Base-by-base conservation (phyloP, 2,113 vertebrate species). In the Cyphomyrus plagiostoma region DNA sequence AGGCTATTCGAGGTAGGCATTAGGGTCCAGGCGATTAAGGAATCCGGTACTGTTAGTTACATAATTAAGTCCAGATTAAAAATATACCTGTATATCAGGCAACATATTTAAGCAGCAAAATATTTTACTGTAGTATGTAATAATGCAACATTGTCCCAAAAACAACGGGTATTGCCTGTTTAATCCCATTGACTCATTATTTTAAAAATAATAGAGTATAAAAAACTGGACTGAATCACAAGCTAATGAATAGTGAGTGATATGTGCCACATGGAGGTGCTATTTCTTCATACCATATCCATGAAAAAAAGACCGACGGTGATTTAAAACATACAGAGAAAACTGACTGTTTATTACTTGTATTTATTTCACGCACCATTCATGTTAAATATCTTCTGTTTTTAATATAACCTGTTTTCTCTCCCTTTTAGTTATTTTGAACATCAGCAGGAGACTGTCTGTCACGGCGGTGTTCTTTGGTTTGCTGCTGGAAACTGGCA, bases 1-100 rank as follows among this genome's bases (percentile, higher is more conserved):
- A 99, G 94, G 98, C 98, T 0, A 94, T 99, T 90, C 94, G 97
- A 97, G 98, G 98, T 99, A 94, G 0, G 90, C 46, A 11, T 2
- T 50, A 19, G 10, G 5, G 4, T 82, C 42, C n/a, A 39, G 11
- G 6, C 45, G 35, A 66, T 26, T 66, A 45, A n/a, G 23, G 11
- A 49, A 39, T 77, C 70, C 30, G 17, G 70, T 30, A 4, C 17
- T 17, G 50, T 52, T 52, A 53, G 17, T 56, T 56, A 56, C 53
- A 21, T 56, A 56, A 56, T 7, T 42, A 77, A 39, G 35, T 80
- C 70, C 39, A 35, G 35, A 35, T 77, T 23, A 49, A 84, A 84
- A 84, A 62, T n/a, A n/a, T 85, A 7, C 26, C 10, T 70, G n/a
- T 30, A 70, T 70, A 30, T 15, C 5, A 35, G 11, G 8, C n/a